Percentiles rank a stretch among this genome's conserved stretches.
Evolutionary conservation across 2,888 invertebrate genomes (phyloP).

Genomic region (Synanthedon myopaeformis): DNA sequence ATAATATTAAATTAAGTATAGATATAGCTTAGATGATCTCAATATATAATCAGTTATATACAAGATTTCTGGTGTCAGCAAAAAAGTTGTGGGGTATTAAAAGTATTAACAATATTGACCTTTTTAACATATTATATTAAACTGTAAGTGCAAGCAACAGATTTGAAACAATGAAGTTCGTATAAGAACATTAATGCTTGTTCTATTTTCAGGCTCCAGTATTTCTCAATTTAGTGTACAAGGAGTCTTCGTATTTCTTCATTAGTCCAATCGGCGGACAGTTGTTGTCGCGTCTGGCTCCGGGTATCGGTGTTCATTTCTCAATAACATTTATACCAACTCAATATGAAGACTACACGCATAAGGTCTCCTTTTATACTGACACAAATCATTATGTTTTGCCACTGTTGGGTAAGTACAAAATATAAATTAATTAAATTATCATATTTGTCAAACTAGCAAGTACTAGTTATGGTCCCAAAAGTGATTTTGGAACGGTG

Average conservation of each 20-base stretch:
- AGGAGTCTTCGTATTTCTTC: conserved; percentile 62
- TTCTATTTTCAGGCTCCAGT: conserved; percentile 52
- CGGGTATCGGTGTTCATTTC: conserved; percentile 75
- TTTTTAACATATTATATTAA: not conserved
- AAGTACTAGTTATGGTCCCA: too few relatives aligned
- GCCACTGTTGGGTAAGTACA: conserved; percentile 68
- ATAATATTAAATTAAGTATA: too few relatives aligned
- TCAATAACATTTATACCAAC: conserved; percentile 73
- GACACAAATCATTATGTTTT: conserved; percentile 65
- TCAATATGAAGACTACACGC: conserved; percentile 65
- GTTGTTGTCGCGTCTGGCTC: conserved; percentile 71
- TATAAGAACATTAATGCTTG: conserved; percentile 3
- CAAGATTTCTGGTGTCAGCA: too few relatives aligned
- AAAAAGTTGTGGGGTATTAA: too few relatives aligned
- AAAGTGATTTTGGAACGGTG: too few relatives aligned
- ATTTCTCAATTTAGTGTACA: conserved; percentile 55
- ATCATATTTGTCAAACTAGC: too few relatives aligned
- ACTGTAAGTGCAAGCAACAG: not conserved
- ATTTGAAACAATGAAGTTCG: too few relatives aligned
- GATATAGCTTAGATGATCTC: too few relatives aligned
- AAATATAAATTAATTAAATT: too few relatives aligned
- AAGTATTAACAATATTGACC: too few relatives aligned
- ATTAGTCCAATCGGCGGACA: conserved; percentile 51
- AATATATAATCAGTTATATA: too few relatives aligned
- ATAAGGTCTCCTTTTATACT: conserved; percentile 64